Conservation (phyloP, 2,888 invertebrate genomes). For the Crematogaster levior region DNA sequence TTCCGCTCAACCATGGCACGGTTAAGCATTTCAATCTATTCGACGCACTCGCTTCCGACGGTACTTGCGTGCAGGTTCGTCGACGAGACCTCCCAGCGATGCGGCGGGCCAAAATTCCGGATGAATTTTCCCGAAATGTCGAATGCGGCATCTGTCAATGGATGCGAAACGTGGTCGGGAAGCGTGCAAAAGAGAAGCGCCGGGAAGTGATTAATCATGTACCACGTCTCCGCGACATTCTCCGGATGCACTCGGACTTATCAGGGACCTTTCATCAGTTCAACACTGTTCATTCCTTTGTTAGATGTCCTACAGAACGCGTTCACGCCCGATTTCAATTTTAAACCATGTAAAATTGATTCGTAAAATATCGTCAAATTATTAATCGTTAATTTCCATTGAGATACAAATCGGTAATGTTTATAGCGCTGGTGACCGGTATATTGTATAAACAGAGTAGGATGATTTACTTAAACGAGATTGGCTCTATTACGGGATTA, state of each 20-base stretch:
- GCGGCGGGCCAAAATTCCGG: slow-evolving; percentile 11
- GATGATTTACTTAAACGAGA: slow-evolving; percentile 4
- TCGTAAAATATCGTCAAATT: not conserved
- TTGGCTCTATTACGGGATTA: no score
- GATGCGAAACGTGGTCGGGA: not conserved
- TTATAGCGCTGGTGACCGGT: not conserved
- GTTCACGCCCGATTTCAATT: not conserved
- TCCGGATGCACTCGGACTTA: slow-evolving; percentile 12
- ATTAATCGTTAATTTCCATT: slow-evolving; percentile 11
- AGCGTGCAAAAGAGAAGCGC: slow-evolving; percentile 15
- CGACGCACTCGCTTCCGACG: slow-evolving; percentile 41
- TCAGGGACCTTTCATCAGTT: not conserved
- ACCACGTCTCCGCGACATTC: slow-evolving; percentile 41
- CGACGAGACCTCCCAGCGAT: slow-evolving; percentile 29
- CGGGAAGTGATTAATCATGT: slow-evolving; percentile 46
- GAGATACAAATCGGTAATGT: not conserved
- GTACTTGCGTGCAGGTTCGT: slow-evolving; percentile 4
- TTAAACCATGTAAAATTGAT: slow-evolving; percentile 15
- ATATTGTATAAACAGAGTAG: not conserved
- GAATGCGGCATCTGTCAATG: slow-evolving; percentile 5
- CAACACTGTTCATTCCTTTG: no score
- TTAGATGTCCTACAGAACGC: not conserved
- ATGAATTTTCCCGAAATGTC: slow-evolving; percentile 39
- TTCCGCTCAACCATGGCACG: slow-evolving; percentile 14
- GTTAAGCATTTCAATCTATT: slow-evolving; percentile 57